These are phyloP conservation scores for Gambusia holbrooki DNA, from an alignment of 2,113 vertebrate species.

Conservation along the genomic window DNA sequence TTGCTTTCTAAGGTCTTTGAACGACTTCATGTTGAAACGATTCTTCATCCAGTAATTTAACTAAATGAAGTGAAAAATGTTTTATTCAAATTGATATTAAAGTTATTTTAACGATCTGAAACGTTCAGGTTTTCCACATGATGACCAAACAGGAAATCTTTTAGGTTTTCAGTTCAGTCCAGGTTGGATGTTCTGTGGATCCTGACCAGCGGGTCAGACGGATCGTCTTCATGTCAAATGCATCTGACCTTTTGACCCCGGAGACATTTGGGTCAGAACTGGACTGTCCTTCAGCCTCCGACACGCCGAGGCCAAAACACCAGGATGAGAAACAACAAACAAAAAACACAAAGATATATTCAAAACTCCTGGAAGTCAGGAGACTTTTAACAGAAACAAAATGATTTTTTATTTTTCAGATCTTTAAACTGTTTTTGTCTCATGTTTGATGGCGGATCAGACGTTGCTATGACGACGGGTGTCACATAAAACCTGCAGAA, in stretches of 20 bases:
- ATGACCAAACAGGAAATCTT: background rate
- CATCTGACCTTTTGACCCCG: slow-evolving; percentile 47
- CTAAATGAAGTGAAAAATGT: background rate
- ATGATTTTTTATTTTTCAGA: background rate
- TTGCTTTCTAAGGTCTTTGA: no score
- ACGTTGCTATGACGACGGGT: no score
- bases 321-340: slow-evolving; percentile 53
- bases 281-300: background rate
- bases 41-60: no score
- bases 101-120: background rate
- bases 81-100: background rate
- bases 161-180: background rate
- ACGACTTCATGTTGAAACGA: no score
- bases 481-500: background rate
- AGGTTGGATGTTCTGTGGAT: background rate
- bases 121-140: background rate
- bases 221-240: slow-evolving; percentile 51
- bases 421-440: background rate
- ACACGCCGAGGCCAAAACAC: slow-evolving; percentile 75
- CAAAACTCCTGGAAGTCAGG: slow-evolving; percentile 20
- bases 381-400: background rate
- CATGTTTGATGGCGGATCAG: background rate
- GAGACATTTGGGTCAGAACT: slow-evolving; percentile 6
- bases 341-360: slow-evolving; percentile 21
- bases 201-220: slow-evolving; percentile 23